phyloP scores from a whole-genome alignment of 2,113 vertebrate species.

The Nettapus auritus region DNA sequence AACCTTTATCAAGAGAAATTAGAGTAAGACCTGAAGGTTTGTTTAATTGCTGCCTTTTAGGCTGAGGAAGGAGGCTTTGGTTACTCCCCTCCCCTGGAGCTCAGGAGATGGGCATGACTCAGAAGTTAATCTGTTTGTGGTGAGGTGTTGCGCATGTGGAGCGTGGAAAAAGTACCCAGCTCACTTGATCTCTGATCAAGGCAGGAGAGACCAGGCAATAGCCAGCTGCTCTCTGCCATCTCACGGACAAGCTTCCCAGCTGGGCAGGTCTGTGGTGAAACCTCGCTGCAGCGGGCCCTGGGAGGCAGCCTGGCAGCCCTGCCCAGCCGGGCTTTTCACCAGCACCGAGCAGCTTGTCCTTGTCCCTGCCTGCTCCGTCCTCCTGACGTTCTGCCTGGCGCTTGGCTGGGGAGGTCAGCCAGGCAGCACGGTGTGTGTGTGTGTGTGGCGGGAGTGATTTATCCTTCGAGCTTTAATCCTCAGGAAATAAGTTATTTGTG shows the following conservation, averaged over 20 bases:
- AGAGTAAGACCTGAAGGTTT: not conserved
- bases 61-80: not conserved
- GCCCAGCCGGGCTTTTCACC: not conserved
- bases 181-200: not conserved
- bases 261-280: not conserved
- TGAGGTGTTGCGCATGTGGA: not conserved
- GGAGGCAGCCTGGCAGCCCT: not conserved
- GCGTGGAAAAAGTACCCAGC: not conserved
- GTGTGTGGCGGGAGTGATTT: constrained; percentile 3
- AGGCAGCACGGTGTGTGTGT: constrained; percentile 5
- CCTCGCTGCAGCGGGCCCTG: not conserved
- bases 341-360: not conserved
- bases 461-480: constrained; percentile 60
- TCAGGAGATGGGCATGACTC: not conserved
- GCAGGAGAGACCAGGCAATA: not conserved
- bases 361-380: not conserved
- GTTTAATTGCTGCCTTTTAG: not conserved
- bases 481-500: constrained; percentile 34
- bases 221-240: not conserved
- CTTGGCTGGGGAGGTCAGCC: constrained; percentile 29
- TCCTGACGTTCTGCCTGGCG: not conserved
- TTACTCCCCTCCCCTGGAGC: not conserved
- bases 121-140: constrained; percentile 16
- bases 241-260: not conserved
- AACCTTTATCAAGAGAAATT: not conserved